Conservation (phyloP, 2,797 vertebrate species). For the Girardinus metallicus region DNA sequence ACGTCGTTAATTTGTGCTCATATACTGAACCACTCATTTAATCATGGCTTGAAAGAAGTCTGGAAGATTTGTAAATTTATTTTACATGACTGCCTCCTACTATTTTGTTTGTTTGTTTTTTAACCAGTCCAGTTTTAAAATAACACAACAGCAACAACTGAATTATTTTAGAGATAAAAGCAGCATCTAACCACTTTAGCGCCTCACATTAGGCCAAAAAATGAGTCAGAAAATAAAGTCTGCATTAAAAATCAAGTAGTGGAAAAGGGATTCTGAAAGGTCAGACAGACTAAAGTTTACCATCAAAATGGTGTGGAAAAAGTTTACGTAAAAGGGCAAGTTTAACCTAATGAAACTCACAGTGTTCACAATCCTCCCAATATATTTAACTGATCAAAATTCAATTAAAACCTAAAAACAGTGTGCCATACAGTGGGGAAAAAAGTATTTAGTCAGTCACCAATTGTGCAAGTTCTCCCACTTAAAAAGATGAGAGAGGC, state of each 20-base stretch:
- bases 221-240: not conserved
- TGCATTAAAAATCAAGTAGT: constrained; percentile 12
- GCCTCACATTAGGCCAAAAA: not conserved
- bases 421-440: too few relatives aligned
- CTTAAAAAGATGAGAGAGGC: too few relatives aligned
- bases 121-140: constrained; percentile 7
- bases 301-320: not conserved
- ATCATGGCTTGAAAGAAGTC: not conserved
- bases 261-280: constrained; percentile 10
- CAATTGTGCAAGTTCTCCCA: too few relatives aligned
- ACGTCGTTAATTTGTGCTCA: not conserved
- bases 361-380: not conserved
- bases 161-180: not conserved
- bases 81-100: not conserved
- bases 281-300: constrained; percentile 2
- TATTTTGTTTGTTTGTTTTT: not conserved
- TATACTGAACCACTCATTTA: not conserved
- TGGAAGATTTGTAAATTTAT: not conserved
- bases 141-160: not conserved
- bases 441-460: too few relatives aligned
- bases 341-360: not conserved
- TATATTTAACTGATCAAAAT: not conserved
- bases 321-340: not conserved
- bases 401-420: not conserved
- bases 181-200: not conserved